phyloP scores from a whole-genome alignment of 2,888 invertebrate genomes.

The Podabrus alpinus region DNA sequence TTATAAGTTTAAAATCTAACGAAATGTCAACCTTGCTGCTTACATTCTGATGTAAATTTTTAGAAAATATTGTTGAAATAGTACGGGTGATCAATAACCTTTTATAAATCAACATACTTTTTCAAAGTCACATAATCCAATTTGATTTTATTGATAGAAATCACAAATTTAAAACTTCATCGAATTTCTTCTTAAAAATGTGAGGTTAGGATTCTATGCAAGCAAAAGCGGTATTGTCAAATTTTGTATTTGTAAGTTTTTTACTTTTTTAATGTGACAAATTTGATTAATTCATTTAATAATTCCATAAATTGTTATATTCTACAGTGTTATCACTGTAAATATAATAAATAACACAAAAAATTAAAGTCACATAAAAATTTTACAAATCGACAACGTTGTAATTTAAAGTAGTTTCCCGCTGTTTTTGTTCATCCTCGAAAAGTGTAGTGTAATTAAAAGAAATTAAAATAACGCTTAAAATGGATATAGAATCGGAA shows the following conservation, averaged over 20 bases:
- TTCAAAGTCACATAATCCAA: background rate
- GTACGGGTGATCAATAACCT: background rate
- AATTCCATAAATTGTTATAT: background rate
- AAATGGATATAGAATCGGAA: conserved; percentile 22
- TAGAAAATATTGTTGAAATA: background rate
- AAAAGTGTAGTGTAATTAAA: background rate
- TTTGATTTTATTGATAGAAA: background rate
- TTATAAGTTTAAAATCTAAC: background rate
- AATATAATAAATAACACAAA: background rate
- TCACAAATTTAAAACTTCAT: background rate
- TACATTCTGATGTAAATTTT: background rate
- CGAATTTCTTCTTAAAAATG: background rate
- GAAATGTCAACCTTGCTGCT: background rate
- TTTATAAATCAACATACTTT: background rate
- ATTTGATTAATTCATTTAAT: background rate
- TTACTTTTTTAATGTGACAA: background rate
- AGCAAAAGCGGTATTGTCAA: background rate
- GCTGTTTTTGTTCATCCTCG: background rate
- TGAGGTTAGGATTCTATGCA: background rate
- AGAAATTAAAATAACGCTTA: background rate
- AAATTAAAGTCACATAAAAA: background rate
- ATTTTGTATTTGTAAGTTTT: background rate
- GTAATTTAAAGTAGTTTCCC: background rate
- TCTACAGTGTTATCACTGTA: background rate
- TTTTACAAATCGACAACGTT: background rate